Percentiles rank a stretch among this genome's conserved stretches.
phyloP scores from a whole-genome alignment of 2,888 invertebrate genomes.

The Fissipunctia ypsillon region DNA sequence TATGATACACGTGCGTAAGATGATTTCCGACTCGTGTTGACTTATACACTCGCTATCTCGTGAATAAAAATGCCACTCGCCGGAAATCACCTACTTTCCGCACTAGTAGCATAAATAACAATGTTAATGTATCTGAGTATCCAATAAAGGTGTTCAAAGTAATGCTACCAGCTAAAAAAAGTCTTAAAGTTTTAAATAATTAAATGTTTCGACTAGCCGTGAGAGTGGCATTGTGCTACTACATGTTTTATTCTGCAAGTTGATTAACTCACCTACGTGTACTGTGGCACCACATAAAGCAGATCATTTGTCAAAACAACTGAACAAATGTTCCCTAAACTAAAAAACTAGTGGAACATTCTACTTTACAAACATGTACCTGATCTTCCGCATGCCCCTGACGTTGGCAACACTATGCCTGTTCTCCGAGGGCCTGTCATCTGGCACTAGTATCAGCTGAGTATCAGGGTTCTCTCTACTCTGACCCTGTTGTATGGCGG shows the following conservation, averaged over 20 bases:
- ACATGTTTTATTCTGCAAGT: not conserved
- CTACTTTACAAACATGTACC: slow-evolving; percentile 45
- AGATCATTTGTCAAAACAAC: not conserved
- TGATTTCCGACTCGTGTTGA: too few relatives aligned
- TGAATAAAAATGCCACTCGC: too few relatives aligned
- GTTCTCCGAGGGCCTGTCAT: slow-evolving; percentile 73
- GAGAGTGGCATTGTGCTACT: not conserved
- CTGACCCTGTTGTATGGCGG: slow-evolving; percentile 93
- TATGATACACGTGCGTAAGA: too few relatives aligned
- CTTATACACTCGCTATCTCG: too few relatives aligned
- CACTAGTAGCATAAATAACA: too few relatives aligned
- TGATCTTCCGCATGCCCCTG: slow-evolving; percentile 82
- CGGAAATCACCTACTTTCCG: too few relatives aligned
- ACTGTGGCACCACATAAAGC: not conserved
- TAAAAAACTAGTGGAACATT: not conserved
- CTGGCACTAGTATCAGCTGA: slow-evolving; percentile 83
- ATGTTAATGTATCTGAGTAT: too few relatives aligned
- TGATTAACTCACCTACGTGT: not conserved
- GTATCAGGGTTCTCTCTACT: slow-evolving; percentile 85
- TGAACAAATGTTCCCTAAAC: not conserved
- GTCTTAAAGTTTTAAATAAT: not conserved
- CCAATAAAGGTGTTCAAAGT: not conserved
- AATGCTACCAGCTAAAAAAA: not conserved
- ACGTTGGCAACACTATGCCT: slow-evolving; percentile 70
- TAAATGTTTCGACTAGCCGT: not conserved